These are phyloP conservation scores for Morone chrysops DNA, from an alignment of 2,113 vertebrate genomes.

Conservation along the genomic window DNA sequence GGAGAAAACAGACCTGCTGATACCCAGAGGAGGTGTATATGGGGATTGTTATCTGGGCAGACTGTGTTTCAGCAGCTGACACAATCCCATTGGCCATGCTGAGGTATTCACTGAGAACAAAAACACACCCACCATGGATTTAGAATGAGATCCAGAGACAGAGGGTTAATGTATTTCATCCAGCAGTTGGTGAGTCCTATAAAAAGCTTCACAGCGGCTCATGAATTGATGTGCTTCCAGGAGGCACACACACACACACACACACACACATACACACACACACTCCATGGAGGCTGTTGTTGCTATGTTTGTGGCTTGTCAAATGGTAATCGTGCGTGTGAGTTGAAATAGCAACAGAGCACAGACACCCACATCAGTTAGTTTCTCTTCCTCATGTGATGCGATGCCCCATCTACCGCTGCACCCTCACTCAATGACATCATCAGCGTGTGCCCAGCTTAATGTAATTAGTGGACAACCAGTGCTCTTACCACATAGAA, in stretches of 20 bases:
- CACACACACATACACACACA: background rate
- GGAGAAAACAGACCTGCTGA: background rate
- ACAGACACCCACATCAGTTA: constrained; percentile 29
- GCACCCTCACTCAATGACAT: constrained; percentile 36
- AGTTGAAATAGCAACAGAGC: constrained; percentile 25
- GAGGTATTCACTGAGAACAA: constrained; percentile 46
- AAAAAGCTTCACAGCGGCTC: constrained; percentile 47
- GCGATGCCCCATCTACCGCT: constrained; percentile 26
- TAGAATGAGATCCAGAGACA: constrained; percentile 29
- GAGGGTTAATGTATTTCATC: constrained; percentile 38
- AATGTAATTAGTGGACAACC: constrained; percentile 46
- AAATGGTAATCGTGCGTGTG: background rate
- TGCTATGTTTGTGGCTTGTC: constrained; percentile 34
- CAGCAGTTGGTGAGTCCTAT: constrained; percentile 37
- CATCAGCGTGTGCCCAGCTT: constrained; percentile 38
- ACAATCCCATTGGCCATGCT: constrained; percentile 21
- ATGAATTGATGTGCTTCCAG: constrained; percentile 52
- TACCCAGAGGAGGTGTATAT: constrained; percentile 31
- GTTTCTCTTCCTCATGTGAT: constrained; percentile 28
- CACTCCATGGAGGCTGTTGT: background rate
- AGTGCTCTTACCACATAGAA: constrained; percentile 4
- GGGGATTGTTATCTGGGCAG: constrained; percentile 29
- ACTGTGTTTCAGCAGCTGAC: constrained; percentile 28
- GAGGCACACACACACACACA: background rate
- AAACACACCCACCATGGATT: constrained; percentile 13